Percentiles rank a stretch among this genome's conserved stretches.
These are phyloP conservation scores for Acanthurus lineatus DNA, from an alignment of 2,797 vertebrate genomes.

Conservation along the genomic window DNA sequence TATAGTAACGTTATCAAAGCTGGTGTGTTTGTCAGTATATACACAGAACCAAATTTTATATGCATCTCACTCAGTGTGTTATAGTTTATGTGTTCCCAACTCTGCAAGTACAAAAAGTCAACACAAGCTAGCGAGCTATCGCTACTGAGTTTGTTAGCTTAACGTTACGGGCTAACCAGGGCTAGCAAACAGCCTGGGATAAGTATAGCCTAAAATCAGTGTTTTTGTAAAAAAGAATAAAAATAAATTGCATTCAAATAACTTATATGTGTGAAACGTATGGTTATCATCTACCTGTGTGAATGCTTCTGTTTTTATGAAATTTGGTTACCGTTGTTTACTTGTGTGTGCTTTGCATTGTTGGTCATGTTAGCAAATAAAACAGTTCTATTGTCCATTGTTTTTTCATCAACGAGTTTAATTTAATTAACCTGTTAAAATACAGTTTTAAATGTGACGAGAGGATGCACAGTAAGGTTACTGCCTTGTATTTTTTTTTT, in stretches of 20 bases:
- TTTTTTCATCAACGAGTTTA: conserved; percentile 33
- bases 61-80: accelerated
- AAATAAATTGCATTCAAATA: neutral
- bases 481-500: neutral
- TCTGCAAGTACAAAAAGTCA: conserved; percentile 12
- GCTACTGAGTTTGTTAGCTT: conserved; percentile 67
- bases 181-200: conserved; percentile 50
- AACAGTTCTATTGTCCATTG: conserved; percentile 64
- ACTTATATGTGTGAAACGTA: accelerated
- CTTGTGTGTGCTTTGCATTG: conserved; percentile 8
- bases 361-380: conserved; percentile 47
- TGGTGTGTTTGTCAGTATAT: conserved; percentile 10
- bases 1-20: conserved; percentile 10
- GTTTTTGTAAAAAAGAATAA: neutral
- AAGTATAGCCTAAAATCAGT: neutral
- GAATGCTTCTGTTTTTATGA: accelerated
- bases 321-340: neutral
- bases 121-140: conserved; percentile 43
- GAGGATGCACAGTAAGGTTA: neutral
- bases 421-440: neutral
- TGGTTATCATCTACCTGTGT: neutral
- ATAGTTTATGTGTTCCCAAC: accelerated
- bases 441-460: too few relatives aligned
- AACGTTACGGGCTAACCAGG: conserved; percentile 46
- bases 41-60: neutral